Evolutionary conservation across 2,113 vertebrate species (phyloP), one percentile per base, ranked within the genome.

Genomic region (Elephantulus edwardii): DNA sequence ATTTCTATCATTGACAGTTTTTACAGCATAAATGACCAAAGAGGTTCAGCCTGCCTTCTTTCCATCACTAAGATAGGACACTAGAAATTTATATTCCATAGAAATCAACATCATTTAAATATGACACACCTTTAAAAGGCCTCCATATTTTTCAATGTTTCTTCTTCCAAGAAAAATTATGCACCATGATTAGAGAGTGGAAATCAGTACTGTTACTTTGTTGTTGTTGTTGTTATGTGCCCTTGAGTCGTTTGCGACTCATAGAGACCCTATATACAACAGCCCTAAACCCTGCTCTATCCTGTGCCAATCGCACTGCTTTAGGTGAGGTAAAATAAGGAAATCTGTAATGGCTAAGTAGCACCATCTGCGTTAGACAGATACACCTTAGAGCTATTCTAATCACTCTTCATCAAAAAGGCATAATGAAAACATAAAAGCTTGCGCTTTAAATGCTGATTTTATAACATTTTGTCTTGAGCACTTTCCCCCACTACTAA

Each of bases 381-480:
- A 83, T 81, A 72, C 1, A 88, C 68, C 72, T 92, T 83, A 62
- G 2, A 17, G 82, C 35, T 78, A 81, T 82, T 89, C 46, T 60
- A 58, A 38, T 84, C 78, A 42, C 24, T 75, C 56, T 78, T 89
- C 44, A 84, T 50, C 8, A 48, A 90, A 90, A 77, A 54, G 28
- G 56, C 22, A 72, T 24, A 89, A 44, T 30, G 90, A 30, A 86
- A 92, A 88, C 83, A 76, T 42, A 95, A 92, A 42, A 87, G 48
- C 71, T 83, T 48, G 28, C 68, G 44, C 87, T 93, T 92, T 87
- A 92, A 93, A 90, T 82, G 40, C 62, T 84, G 48, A 71, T 64
- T 88, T 94, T 83, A 86, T 89, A 94, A 60, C 68, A 58, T 50
- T 91, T 90, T 86, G 62, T 84, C 68, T 84, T 87, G 75, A 91